A percentile compares a stretch with the other conserved stretches of the same genome.
Conservation (phyloP, 2,113 vertebrate genomes). For the Vireo altiloquus region DNA sequence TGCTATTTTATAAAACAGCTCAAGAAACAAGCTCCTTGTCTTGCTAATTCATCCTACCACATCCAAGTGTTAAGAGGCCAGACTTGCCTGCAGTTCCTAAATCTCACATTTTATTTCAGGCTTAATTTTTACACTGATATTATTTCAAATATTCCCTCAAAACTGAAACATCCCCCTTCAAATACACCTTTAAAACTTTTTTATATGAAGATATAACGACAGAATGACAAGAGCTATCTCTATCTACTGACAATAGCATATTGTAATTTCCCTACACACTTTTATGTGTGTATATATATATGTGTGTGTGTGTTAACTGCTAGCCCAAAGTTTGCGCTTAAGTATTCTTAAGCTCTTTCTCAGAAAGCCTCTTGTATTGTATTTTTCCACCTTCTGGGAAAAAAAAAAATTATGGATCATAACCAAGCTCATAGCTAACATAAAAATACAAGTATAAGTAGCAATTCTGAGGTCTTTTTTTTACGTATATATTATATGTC, state of each 20-base stretch:
- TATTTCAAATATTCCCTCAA: background rate
- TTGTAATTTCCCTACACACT: background rate
- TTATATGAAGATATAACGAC: background rate
- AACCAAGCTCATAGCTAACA: background rate
- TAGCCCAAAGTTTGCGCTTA: background rate
- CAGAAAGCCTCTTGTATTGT: background rate
- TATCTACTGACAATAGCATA: background rate
- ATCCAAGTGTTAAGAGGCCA: background rate
- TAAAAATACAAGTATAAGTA: background rate
- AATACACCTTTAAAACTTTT: background rate
- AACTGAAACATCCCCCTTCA: background rate
- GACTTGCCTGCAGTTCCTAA: background rate
- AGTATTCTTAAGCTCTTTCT: background rate
- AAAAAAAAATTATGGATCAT: background rate
- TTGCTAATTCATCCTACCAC: background rate
- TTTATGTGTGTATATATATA: background rate
- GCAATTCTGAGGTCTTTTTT: background rate
- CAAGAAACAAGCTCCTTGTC: background rate
- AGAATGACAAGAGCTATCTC: background rate
- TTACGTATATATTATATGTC: background rate
- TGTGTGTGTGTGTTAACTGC: background rate
- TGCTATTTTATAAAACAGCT: background rate
- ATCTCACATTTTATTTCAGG: background rate
- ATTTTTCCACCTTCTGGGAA: background rate
- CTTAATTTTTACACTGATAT: background rate